Percentiles rank a stretch among this genome's conserved stretches.
phyloP scores from a whole-genome alignment of 35 echinoderm and acorn worm genomes.

The Acanthaster planci region DNA sequence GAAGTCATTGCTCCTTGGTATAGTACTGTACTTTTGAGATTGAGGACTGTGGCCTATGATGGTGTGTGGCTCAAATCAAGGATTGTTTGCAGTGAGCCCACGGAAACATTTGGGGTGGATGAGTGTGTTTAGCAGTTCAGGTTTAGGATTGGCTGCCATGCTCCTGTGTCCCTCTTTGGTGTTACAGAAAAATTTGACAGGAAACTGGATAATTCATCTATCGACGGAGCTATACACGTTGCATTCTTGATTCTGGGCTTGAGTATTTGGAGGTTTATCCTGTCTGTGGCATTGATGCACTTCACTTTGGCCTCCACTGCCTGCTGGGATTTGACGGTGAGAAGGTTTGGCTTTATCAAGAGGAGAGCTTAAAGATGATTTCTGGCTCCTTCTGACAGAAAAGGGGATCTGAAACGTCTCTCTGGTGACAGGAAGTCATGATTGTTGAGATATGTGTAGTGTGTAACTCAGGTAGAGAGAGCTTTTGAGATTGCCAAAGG shows the following conservation, averaged over 20 bases:
- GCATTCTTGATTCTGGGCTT: neutral
- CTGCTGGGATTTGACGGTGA: neutral
- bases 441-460: neutral
- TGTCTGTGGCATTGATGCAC: neutral
- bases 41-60: constrained; percentile 29
- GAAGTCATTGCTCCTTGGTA: no score
- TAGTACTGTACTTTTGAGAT: constrained; percentile 46
- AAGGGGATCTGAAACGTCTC: neutral
- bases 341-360: neutral
- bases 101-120: no score
- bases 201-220: no score
- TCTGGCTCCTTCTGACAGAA: neutral
- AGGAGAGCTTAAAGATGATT: neutral
- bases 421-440: neutral
- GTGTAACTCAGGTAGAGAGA: neutral
- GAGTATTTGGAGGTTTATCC: neutral
- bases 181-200: no score
- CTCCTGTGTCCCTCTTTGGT: no score
- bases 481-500: neutral
- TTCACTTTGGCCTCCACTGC: neutral
- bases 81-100: constrained; percentile 47
- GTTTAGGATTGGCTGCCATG: no score
- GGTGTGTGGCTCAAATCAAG: neutral
- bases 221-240: neutral
- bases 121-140: no score